These are phyloP conservation scores for Ryuthela nishihirai DNA, from an alignment of 2,888 invertebrate species.

Conservation along the genomic window DNA sequence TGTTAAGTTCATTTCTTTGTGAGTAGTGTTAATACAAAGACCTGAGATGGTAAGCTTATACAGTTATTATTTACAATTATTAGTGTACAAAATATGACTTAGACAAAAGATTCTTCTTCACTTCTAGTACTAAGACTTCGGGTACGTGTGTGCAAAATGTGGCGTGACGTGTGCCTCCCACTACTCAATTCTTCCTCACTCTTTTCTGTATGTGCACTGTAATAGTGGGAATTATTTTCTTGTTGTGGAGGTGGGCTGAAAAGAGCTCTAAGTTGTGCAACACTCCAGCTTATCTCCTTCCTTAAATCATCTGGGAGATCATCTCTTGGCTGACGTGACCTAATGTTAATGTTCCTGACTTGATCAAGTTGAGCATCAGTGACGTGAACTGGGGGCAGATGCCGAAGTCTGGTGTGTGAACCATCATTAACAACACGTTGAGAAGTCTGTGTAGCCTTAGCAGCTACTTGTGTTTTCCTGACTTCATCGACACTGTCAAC, in stretches of 20 bases:
- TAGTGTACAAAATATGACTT: constrained; percentile 3
- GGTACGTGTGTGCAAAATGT: constrained; percentile 25
- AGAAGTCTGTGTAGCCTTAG: constrained; percentile 18
- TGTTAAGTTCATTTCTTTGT: too few relatives aligned
- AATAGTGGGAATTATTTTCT: background rate
- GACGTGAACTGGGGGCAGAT: constrained; percentile 63
- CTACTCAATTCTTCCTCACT: constrained; percentile 4
- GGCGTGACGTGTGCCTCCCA: constrained; percentile 5
- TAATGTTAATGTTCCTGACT: constrained; percentile 26
- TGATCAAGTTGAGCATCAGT: constrained; percentile 46
- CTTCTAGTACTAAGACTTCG: constrained; percentile 29
- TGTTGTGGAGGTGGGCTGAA: constrained; percentile 39
- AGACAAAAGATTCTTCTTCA: constrained; percentile 37
- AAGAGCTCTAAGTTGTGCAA: constrained; percentile 47
- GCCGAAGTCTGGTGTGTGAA: constrained; percentile 53
- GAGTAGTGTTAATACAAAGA: too few relatives aligned
- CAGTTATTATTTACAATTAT: too few relatives aligned
- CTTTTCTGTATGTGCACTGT: constrained; percentile 6
- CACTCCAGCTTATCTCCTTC: constrained; percentile 48
- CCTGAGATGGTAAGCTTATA: too few relatives aligned
- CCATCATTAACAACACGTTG: constrained; percentile 10
- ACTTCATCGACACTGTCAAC: constrained; percentile 20
- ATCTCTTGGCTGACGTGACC: constrained; percentile 24
- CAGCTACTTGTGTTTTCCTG: constrained; percentile 8
- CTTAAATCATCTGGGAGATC: constrained; percentile 41